Conservation (phyloP, 2,888 invertebrate genomes). For the Aelia acuminata region DNA sequence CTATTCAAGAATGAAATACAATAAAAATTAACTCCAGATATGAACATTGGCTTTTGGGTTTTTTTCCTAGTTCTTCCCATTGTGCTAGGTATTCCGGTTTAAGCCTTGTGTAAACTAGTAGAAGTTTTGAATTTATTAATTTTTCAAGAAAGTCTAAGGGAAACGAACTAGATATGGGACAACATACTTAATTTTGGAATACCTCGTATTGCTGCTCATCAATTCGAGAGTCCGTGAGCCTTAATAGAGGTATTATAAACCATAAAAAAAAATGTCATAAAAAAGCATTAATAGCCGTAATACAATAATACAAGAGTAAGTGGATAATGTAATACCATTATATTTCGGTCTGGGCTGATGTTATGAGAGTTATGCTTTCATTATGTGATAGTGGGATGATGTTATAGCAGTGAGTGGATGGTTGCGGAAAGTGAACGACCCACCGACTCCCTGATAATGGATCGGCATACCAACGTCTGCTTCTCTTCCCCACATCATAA, state of each 20-base stretch:
- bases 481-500: neutral
- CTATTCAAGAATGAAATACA: too few relatives aligned
- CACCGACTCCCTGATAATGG: neutral
- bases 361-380: neutral
- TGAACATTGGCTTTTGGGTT: too few relatives aligned
- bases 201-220: too few relatives aligned
- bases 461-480: neutral
- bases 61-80: too few relatives aligned
- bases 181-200: too few relatives aligned
- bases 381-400: neutral
- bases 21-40: too few relatives aligned
- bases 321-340: neutral
- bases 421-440: neutral
- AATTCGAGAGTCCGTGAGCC: too few relatives aligned
- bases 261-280: neutral
- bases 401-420: neutral
- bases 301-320: neutral
- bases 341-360: neutral
- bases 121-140: too few relatives aligned
- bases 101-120: too few relatives aligned
- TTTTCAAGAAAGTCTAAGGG: too few relatives aligned
- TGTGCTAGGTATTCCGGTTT: too few relatives aligned
- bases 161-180: too few relatives aligned
- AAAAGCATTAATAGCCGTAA: neutral
- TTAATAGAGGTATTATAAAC: neutral